Percentiles rank a stretch among this genome's conserved stretches.
Conservation (phyloP, 2,113 vertebrate species). For the Cettia cetti region DNA sequence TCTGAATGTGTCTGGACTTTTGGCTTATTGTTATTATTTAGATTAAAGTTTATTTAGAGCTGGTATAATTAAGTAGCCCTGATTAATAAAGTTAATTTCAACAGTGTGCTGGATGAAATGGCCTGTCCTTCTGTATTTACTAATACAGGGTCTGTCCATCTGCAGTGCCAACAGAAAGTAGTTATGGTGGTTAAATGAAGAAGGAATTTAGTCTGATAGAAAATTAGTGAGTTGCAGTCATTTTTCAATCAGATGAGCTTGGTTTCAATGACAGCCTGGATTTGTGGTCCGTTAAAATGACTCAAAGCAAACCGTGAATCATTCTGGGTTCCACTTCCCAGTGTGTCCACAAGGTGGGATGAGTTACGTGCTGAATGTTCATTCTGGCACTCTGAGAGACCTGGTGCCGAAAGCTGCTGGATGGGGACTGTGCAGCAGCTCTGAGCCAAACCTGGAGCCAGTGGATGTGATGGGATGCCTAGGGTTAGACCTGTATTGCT, state of each 20-base stretch:
- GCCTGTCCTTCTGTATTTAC: accelerated
- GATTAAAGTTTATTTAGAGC: background rate
- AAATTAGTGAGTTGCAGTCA: background rate
- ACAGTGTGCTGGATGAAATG: background rate
- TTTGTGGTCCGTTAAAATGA: background rate
- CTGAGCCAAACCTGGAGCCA: background rate
- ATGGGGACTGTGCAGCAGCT: background rate
- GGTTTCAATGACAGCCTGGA: background rate
- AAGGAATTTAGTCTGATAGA: background rate
- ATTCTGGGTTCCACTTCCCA: background rate
- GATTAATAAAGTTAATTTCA: background rate
- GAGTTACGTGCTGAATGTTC: background rate
- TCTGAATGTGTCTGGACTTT: background rate
- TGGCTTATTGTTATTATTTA: background rate
- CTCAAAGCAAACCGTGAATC: background rate
- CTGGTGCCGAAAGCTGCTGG: background rate
- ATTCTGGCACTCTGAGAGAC: background rate
- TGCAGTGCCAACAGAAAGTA: background rate
- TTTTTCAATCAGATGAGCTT: background rate
- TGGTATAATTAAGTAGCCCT: background rate
- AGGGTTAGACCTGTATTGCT: background rate
- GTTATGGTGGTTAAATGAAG: background rate
- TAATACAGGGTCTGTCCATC: accelerated
- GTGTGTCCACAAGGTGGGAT: background rate
- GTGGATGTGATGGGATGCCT: background rate